These are phyloP conservation scores for Hypotaenidia philippensis DNA, from an alignment of 2,797 vertebrate genomes.

Conservation along the genomic window DNA sequence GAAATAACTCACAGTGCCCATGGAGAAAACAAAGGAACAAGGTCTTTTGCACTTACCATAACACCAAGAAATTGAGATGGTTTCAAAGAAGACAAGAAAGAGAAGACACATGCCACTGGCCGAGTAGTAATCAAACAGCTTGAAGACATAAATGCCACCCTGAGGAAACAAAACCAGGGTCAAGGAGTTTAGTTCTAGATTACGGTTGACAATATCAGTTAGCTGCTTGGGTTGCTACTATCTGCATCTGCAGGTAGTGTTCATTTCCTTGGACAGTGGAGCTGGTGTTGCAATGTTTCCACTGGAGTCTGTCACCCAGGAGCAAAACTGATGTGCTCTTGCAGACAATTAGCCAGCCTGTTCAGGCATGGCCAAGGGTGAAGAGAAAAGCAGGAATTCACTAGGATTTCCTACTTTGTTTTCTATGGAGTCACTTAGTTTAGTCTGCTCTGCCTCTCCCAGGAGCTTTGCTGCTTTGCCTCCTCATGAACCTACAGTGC, in stretches of 20 bases:
- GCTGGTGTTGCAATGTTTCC: not conserved
- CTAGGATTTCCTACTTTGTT: not conserved
- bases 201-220: not conserved
- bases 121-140: slow-evolving; percentile 95
- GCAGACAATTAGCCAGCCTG: not conserved
- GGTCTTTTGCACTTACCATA: slow-evolving; percentile 82
- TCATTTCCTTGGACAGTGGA: not conserved
- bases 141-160: slow-evolving; percentile 94
- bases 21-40: not conserved
- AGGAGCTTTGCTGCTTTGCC: not conserved
- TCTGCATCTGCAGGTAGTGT: not conserved
- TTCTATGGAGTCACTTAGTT: not conserved
- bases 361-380: not conserved
- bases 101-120: slow-evolving; percentile 95
- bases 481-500: not conserved
- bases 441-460: not conserved
- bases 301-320: not conserved
- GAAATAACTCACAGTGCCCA: not conserved
- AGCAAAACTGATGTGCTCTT: not conserved
- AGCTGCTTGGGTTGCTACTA: not conserved
- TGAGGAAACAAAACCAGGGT: slow-evolving; percentile 64
- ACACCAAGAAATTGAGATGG: slow-evolving; percentile 91
- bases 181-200: not conserved
- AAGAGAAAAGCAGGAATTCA: not conserved
- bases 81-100: slow-evolving; percentile 94